Evolutionary conservation across 2,797 vertebrate genomes (phyloP), one percentile per base, ranked within the genome.

Genomic region (Acanthurus lineatus): DNA sequence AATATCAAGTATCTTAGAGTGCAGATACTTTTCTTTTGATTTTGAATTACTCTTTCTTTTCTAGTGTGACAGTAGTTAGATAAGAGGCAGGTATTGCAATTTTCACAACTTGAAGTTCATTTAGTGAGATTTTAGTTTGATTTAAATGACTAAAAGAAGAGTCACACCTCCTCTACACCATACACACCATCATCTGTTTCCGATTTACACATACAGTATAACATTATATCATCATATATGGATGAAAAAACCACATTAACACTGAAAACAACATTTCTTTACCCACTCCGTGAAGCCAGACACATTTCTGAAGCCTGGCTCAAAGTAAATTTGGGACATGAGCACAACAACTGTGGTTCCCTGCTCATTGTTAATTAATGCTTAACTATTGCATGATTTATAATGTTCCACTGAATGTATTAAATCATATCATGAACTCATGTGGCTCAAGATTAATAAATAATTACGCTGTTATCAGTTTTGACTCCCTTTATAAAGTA

Each of bases 351-450:
- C 7, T 28, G 5, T 8, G 14, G 11, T 25, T 25, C n/a, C n/a
- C 51, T 59, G 71, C 42, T 77, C 38, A 62, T 69, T 45, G 4
- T 22, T 67, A 59, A 79, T 80, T 44, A 28, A 80, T 28, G 66
- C 17, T 19, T 28, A 6, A 54, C 73, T 66, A 16, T 68, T 83
- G 69, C 73, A 81, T 76, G 15, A 73, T 71, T 87, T 60, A 75
- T 60, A 3, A 1, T 22, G 0, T 57, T 76, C 40, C 32, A 59
- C 68, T 79, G 38, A 86, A 67, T 22, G 14, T 35, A 57, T 67
- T 45, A 71, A 78, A 2, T 74, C 49, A 42, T 70, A 48, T 64
- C 16, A 32, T 32, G 4, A 32, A 5, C 28, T 76, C 53, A 38
- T 77, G 57, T 19, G 19, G 20, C 16, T 77, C 20, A 47, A 65